phyloP scores from a whole-genome alignment of 2,113 vertebrate species.

The Hyperopisus bebe region DNA sequence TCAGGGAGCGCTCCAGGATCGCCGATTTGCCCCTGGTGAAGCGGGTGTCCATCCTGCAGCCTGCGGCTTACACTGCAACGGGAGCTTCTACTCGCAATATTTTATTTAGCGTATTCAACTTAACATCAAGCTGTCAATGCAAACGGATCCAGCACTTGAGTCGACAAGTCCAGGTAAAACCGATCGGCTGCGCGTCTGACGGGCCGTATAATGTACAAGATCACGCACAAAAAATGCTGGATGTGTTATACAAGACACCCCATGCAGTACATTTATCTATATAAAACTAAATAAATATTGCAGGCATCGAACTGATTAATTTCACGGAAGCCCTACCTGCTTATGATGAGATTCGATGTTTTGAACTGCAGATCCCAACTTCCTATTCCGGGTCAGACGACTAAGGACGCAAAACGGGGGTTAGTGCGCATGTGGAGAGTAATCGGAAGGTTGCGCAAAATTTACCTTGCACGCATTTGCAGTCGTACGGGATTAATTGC shows the following conservation, averaged over 20 bases:
- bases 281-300: conserved; percentile 30
- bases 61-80: not conserved
- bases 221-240: not conserved
- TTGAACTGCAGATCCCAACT: not conserved
- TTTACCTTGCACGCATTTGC: not conserved
- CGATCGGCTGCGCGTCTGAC: not conserved
- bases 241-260: not conserved
- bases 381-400: conserved; percentile 22
- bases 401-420: not conserved
- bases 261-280: not conserved
- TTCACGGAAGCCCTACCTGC: not conserved
- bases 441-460: not conserved
- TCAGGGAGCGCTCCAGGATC: conserved; percentile 76
- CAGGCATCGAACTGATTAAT: not conserved
- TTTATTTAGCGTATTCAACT: not conserved
- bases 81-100: not conserved
- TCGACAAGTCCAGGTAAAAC: not conserved
- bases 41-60: conserved; percentile 71
- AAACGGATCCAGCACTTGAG: not conserved
- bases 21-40: conserved; percentile 84
- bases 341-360: not conserved
- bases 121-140: not conserved
- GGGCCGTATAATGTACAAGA: not conserved
- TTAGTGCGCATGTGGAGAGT: not conserved
- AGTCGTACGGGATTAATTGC: not conserved